These are phyloP conservation scores for Leistus spinibarbis DNA, from an alignment of 2,888 invertebrate genomes.

Conservation along the genomic window DNA sequence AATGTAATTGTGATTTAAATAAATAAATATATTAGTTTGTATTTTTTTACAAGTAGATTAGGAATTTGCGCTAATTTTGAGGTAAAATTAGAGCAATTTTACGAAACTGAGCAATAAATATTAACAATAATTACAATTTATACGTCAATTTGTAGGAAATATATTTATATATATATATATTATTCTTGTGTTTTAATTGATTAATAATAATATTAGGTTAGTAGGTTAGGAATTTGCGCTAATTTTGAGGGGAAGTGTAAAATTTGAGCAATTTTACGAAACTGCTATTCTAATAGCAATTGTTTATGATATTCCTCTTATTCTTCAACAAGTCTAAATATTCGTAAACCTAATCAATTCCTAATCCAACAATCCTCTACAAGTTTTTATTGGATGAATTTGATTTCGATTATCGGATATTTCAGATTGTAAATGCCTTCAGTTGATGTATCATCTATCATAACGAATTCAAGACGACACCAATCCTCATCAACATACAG, in stretches of 20 bases:
- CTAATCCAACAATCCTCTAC: too few species aligned
- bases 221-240: background rate
- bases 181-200: background rate
- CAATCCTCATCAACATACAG: constrained; percentile 44
- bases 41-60: background rate
- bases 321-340: too few species aligned
- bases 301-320: too few species aligned
- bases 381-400: background rate
- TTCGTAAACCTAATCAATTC: background rate
- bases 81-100: too few species aligned
- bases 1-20: background rate
- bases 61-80: background rate
- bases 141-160: too few species aligned
- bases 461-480: constrained; percentile 12
- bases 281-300: too few species aligned
- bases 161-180: background rate
- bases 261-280: too few species aligned
- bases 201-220: background rate
- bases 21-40: background rate
- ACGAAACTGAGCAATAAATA: too few species aligned
- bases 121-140: too few species aligned
- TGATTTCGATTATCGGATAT: background rate
- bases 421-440: constrained; percentile 31
- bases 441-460: constrained; percentile 22
- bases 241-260: too few species aligned